Conservation (phyloP, 2,113 vertebrate genomes). For the Silurus asotus region DNA sequence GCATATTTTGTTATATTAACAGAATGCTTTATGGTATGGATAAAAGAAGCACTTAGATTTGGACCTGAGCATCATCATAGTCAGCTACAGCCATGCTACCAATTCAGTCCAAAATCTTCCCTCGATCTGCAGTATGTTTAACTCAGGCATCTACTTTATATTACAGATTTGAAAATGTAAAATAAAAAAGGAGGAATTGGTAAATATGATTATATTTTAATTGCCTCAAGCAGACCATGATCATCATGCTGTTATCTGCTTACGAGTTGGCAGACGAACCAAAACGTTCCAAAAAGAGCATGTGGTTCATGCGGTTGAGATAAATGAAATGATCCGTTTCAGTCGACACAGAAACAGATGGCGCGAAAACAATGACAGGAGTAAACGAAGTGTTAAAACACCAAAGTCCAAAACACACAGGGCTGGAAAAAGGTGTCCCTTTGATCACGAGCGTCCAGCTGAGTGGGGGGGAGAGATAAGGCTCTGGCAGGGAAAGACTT, state of each 20-base stretch:
- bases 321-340: constrained; percentile 19
- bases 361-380: neutral
- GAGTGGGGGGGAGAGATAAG: neutral
- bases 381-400: neutral
- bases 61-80: neutral
- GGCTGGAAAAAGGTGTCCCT: constrained; percentile 11
- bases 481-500: constrained; percentile 16
- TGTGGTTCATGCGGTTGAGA: constrained; percentile 4
- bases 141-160: neutral
- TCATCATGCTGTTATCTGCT: neutral
- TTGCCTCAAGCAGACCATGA: neutral
- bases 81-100: neutral
- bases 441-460: constrained; percentile 17
- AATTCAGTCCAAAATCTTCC: neutral
- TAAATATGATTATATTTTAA: neutral
- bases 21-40: neutral
- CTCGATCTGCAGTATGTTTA: neutral
- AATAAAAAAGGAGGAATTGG: neutral
- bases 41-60: neutral
- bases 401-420: constrained; percentile 19
- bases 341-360: constrained; percentile 33
- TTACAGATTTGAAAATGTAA: neutral
- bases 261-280: neutral
- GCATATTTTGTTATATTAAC: too few species aligned
- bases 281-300: neutral